phyloP scores from a whole-genome alignment of 2,888 invertebrate genomes.

The Dilophus febrilis region DNA sequence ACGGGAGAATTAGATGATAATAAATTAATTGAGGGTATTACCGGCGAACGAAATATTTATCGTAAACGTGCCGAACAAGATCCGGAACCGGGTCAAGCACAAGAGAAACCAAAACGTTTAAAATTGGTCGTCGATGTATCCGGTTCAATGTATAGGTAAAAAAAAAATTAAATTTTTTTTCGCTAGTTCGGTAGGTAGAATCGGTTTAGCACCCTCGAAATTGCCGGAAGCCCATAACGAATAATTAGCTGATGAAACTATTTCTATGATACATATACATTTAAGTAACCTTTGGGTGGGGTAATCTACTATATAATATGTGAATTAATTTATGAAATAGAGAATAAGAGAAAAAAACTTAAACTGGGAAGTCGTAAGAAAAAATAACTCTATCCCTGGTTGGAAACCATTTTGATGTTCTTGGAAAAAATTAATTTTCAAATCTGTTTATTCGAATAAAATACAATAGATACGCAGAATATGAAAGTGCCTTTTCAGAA shows the following conservation, averaged over 20 bases:
- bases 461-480: no score
- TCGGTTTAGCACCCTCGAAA: neutral
- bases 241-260: neutral
- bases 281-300: no score
- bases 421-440: no score
- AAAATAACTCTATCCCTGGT: no score
- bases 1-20: conserved; percentile 89
- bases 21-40: conserved; percentile 83
- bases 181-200: neutral
- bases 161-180: neutral
- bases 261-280: neutral
- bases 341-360: no score
- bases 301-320: no score
- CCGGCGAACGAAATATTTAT: conserved; percentile 87
- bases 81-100: conserved; percentile 75
- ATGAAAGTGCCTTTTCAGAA: no score
- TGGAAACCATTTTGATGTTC: no score
- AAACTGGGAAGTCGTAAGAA: no score
- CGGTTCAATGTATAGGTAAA: conserved; percentile 84
- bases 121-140: conserved; percentile 83
- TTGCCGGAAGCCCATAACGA: neutral
- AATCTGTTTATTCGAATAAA: no score
- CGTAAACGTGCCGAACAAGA: conserved; percentile 67
- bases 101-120: conserved; percentile 73
- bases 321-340: no score